phyloP scores from a whole-genome alignment of 2,797 vertebrate genomes.

The Molossus alvarezi region DNA sequence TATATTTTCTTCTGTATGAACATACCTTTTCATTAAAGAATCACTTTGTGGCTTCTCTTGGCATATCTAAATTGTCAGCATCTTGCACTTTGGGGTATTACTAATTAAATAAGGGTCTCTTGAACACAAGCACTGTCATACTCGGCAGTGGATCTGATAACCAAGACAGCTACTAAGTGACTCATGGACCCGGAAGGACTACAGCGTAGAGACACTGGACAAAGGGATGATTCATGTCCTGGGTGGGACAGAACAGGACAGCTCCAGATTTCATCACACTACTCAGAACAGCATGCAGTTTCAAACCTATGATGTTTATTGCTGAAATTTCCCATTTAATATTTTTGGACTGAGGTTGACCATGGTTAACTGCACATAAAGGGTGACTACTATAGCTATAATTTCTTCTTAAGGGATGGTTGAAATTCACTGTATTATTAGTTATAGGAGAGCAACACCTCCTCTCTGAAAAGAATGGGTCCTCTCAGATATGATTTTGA shows the following conservation, averaged over 20 bases:
- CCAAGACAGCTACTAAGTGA: background rate
- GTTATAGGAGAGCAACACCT: background rate
- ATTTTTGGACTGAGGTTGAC: background rate
- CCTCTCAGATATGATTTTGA: constrained; percentile 20
- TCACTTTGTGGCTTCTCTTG: too few relatives aligned
- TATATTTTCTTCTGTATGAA: too few relatives aligned
- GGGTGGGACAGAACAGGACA: background rate
- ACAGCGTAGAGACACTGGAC: background rate
- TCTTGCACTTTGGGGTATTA: too few relatives aligned
- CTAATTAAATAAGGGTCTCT: too few relatives aligned
- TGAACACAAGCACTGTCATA: too few relatives aligned
- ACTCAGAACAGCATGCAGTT: too few relatives aligned
- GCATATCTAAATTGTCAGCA: too few relatives aligned
- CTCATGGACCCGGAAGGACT: background rate
- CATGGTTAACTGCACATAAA: background rate
- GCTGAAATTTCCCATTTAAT: too few relatives aligned
- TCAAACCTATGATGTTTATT: too few relatives aligned
- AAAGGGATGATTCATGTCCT: background rate
- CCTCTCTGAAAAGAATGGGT: constrained; percentile 6
- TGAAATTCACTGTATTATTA: background rate
- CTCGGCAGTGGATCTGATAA: background rate
- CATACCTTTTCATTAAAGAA: too few relatives aligned
- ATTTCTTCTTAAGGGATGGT: background rate
- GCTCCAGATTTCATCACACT: background rate
- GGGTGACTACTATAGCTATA: background rate